phyloP scores from a whole-genome alignment of 2,113 vertebrate species.

The Etheostoma cragini region DNA sequence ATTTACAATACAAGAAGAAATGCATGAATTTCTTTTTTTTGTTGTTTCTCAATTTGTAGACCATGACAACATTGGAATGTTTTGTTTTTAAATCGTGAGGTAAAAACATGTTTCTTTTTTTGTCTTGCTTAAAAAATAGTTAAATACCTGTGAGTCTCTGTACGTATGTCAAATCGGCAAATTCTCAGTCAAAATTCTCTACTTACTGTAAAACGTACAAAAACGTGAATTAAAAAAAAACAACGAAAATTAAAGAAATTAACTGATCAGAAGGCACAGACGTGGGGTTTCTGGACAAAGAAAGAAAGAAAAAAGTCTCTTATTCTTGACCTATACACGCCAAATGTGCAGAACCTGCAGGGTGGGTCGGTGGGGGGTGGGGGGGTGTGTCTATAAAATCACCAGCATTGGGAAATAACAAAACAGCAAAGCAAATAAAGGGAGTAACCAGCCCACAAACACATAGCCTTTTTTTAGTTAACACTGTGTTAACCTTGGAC shows the following conservation, averaged over 20 bases:
- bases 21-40: constrained; percentile 86
- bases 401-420: constrained; percentile 48
- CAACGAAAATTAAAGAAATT: constrained; percentile 41
- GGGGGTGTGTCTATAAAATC: constrained; percentile 41
- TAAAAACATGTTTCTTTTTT: constrained; percentile 89
- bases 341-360: constrained; percentile 70
- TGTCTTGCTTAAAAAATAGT: constrained; percentile 90
- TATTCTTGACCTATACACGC: constrained; percentile 44
- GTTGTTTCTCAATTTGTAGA: constrained; percentile 79
- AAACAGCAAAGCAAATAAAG: constrained; percentile 51
- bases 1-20: constrained; percentile 99
- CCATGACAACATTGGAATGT: constrained; percentile 98
- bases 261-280: constrained; percentile 82
- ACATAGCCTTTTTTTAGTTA: constrained; percentile 39
- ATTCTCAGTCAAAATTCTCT: constrained; percentile 76
- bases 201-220: constrained; percentile 74
- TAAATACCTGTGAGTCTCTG: constrained; percentile 92
- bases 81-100: constrained; percentile 91
- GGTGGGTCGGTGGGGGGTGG: constrained; percentile 15
- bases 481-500: constrained; percentile 41
- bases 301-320: constrained; percentile 52
- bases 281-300: constrained; percentile 66
- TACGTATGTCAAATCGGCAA: constrained; percentile 86
- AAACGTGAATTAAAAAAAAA: constrained; percentile 47
- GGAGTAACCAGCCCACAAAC: constrained; percentile 72